These are phyloP conservation scores for Perdita meconis DNA, from an alignment of 2,888 invertebrate species.

Conservation along the genomic window DNA sequence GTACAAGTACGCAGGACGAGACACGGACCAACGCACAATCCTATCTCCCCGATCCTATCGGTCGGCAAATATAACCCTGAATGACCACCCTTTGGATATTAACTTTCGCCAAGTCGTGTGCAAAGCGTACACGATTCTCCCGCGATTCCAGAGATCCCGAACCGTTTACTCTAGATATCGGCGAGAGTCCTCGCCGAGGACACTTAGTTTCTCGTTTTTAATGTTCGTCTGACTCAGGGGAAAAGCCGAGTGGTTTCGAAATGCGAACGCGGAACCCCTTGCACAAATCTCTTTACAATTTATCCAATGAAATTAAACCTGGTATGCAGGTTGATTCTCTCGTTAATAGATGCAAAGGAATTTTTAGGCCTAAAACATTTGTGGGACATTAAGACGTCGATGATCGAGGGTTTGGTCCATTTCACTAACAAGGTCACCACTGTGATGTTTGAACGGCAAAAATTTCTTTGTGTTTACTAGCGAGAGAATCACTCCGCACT, in stretches of 20 bases:
- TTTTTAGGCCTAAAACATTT: too few species aligned
- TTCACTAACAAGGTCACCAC: too few species aligned
- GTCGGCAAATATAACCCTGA: conserved; percentile 79
- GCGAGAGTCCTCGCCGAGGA: conserved; percentile 63
- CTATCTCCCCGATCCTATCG: conserved; percentile 81
- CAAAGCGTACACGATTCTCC: conserved; percentile 53
- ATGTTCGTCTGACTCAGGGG: conserved; percentile 16
- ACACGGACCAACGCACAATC: conserved; percentile 77
- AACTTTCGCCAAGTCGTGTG: conserved; percentile 74
- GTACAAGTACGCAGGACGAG: conserved; percentile 69
- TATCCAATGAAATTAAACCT: conserved; percentile 39
- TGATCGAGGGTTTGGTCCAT: too few species aligned
- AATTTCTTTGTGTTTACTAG: too few species aligned
- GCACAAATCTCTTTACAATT: conserved; percentile 37
- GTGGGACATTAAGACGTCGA: too few species aligned
- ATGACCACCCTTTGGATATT: conserved; percentile 78
- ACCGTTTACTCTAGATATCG: conserved; percentile 80
- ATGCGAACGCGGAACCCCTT: conserved; percentile 11
- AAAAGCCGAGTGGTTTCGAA: conserved; percentile 24
- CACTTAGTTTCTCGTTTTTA: conserved; percentile 70
- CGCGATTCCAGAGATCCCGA: conserved; percentile 76
- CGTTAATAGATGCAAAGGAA: too few species aligned
- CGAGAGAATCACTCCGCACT: too few species aligned
- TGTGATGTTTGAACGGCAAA: too few species aligned
- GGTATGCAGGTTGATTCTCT: background rate